Evolutionary conservation across 2,888 invertebrate species (phyloP).

Genomic region (Agrotis clavis): DNA sequence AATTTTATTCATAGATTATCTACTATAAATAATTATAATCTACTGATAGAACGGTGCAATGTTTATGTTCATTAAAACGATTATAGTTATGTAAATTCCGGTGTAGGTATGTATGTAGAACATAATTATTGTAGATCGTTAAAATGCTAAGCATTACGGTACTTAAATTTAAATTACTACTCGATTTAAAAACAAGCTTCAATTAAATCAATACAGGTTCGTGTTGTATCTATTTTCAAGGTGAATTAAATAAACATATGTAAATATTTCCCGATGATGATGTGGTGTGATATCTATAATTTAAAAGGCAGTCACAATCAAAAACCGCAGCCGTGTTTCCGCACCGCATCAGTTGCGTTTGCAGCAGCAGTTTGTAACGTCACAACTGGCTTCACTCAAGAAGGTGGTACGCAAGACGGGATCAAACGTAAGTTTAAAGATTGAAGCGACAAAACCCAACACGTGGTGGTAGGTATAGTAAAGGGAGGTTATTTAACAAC

Average conservation of each 20-base stretch:
- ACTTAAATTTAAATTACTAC: too few relatives aligned
- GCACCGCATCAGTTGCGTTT: too few relatives aligned
- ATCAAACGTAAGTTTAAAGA: too few relatives aligned
- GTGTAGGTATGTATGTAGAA: not conserved
- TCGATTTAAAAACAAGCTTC: slow-evolving; percentile 7
- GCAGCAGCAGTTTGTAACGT: too few relatives aligned
- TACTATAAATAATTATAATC: slow-evolving; percentile 8
- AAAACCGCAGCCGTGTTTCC: too few relatives aligned
- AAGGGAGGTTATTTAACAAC: too few relatives aligned
- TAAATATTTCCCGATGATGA: not conserved
- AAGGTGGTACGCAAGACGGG: too few relatives aligned
- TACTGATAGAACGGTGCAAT: slow-evolving; percentile 17
- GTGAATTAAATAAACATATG: slow-evolving; percentile 4
- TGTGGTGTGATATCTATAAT: not conserved
- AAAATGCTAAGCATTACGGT: not conserved
- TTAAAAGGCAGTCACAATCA: too few relatives aligned
- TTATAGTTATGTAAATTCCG: slow-evolving; percentile 25
- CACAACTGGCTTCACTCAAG: too few relatives aligned
- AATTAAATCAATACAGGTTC: slow-evolving; percentile 11
- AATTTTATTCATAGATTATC: slow-evolving; percentile 13
- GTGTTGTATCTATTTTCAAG: slow-evolving; percentile 13
- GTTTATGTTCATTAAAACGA: not conserved
- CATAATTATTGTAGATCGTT: not conserved
- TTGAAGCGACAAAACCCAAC: too few relatives aligned
- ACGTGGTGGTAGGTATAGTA: too few relatives aligned